Percentiles rank a stretch among this genome's conserved stretches.
Conservation (phyloP, 1,140 invertebrate species). For the Ceratitis capitata region DNA sequence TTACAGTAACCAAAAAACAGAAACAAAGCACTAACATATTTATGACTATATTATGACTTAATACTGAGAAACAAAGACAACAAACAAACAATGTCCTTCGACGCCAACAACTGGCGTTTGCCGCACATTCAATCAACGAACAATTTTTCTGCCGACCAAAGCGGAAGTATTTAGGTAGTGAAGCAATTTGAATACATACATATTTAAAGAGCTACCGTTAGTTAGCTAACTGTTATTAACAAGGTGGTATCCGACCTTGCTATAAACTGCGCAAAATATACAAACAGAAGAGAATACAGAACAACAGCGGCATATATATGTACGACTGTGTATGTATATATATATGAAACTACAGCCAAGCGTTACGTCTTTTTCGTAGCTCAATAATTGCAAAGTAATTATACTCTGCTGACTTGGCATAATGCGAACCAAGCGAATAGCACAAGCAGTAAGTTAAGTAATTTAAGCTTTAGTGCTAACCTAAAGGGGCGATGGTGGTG, state of each 20-base stretch:
- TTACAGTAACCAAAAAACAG: too few species aligned
- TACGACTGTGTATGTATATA: not conserved
- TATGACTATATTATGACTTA: too few species aligned
- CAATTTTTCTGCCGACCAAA: not conserved
- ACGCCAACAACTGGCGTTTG: not conserved
- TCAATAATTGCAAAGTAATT: constrained; percentile 31
- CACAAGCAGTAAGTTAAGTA: not conserved
- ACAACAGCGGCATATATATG: not conserved
- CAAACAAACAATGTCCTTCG: not conserved
- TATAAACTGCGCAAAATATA: not conserved
- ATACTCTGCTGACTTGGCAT: constrained; percentile 23
- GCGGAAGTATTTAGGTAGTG: not conserved
- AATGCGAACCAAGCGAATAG: not conserved
- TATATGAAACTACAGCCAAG: too few species aligned
- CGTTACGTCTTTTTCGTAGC: not conserved
- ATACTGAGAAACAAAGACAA: not conserved
- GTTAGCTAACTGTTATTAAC: not conserved
- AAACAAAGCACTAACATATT: too few species aligned
- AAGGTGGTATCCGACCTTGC: not conserved
- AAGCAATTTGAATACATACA: constrained; percentile 19
- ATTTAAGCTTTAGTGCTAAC: not conserved
- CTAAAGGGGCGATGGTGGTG: not conserved
- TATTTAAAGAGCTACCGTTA: not conserved
- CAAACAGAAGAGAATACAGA: not conserved
- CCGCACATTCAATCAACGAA: not conserved